Evolutionary conservation across 2,113 vertebrate species (phyloP).

Genomic region (Jacana jacana): DNA sequence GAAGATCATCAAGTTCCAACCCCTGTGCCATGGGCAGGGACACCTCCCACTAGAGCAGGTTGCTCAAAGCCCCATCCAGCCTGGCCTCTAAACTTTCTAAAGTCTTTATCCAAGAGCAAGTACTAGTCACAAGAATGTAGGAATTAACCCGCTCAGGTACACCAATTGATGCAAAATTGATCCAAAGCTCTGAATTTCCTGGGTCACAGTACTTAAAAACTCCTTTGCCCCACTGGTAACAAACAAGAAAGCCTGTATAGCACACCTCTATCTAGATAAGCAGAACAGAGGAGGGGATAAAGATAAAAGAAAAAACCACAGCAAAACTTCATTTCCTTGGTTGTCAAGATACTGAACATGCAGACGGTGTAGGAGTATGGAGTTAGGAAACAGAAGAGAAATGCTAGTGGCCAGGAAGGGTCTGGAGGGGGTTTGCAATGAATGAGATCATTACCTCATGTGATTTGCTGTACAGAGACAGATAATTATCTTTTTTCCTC

Average conservation of each 20-base stretch:
- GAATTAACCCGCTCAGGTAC: not conserved
- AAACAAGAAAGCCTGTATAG: not conserved
- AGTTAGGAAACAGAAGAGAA: not conserved
- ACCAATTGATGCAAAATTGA: not conserved
- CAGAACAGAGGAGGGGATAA: not conserved
- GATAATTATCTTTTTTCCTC: conserved; percentile 17
- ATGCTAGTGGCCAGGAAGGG: not conserved
- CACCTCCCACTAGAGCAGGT: too few species aligned
- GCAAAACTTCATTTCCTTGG: not conserved
- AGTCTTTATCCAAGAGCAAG: not conserved
- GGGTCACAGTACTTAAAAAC: not conserved
- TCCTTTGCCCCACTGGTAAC: not conserved
- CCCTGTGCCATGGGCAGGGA: too few species aligned
- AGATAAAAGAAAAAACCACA: not conserved
- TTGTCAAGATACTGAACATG: not conserved
- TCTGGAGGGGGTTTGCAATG: not conserved
- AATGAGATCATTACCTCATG: not conserved
- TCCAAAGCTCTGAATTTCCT: not conserved
- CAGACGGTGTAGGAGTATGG: not conserved
- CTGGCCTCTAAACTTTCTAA: not conserved
- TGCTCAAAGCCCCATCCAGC: too few species aligned
- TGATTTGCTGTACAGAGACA: conserved; percentile 4
- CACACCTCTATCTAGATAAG: not conserved
- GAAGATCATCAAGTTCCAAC: too few species aligned
- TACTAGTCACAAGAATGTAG: not conserved